These are phyloP conservation scores for Helostoma temminkii DNA, from an alignment of 2,797 vertebrate species.

Conservation along the genomic window DNA sequence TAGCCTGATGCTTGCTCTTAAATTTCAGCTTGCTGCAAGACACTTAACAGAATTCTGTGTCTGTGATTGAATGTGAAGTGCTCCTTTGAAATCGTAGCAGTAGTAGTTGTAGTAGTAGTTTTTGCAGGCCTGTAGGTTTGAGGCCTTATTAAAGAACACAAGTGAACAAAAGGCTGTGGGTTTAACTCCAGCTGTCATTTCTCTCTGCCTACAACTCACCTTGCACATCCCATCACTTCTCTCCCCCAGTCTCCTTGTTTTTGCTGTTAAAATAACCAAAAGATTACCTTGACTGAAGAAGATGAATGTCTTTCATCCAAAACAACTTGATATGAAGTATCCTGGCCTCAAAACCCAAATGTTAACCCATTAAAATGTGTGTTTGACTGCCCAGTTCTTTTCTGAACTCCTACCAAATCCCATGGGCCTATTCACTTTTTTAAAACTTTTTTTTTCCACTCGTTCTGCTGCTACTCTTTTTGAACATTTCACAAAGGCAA, in stretches of 20 bases:
- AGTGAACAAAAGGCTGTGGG: too few species aligned
- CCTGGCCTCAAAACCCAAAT: too few species aligned
- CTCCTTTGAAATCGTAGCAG: not conserved
- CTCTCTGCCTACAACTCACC: not conserved
- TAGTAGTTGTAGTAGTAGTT: too few species aligned
- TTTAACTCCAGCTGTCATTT: not conserved
- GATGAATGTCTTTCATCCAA: not conserved
- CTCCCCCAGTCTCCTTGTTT: not conserved
- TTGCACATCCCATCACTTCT: not conserved
- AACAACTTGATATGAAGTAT: not conserved
- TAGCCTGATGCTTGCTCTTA: too few species aligned
- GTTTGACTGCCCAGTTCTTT: not conserved
- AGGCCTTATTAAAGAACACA: too few species aligned
- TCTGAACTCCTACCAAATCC: constrained; percentile 1
- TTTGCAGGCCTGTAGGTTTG: not conserved
- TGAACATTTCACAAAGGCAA: constrained; percentile 50
- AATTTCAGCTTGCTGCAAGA: not conserved
- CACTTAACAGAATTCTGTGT: too few species aligned
- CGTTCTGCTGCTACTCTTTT: not conserved
- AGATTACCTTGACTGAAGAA: too few species aligned
- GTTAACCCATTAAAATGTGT: constrained; percentile 6
- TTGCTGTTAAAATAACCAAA: not conserved
- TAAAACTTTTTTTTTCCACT: not conserved
- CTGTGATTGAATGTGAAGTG: not conserved
- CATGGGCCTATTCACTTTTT: constrained; percentile 8